phyloP scores from a whole-genome alignment of 1,140 invertebrate species.

The Tribolium castaneum region DNA sequence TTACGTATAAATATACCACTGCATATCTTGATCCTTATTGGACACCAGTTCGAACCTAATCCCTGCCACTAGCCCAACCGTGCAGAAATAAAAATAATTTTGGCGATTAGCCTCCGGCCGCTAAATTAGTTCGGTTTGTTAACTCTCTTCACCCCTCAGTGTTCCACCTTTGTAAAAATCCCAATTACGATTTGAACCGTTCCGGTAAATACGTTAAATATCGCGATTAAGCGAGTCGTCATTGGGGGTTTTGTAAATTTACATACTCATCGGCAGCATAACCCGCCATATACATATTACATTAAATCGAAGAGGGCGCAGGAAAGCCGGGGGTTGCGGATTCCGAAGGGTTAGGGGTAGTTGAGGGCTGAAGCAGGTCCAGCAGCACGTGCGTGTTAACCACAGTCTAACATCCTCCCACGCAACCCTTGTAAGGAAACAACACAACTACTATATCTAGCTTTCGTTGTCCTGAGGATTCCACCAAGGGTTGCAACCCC shows the following conservation, averaged over 20 bases:
- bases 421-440: constrained; percentile 61
- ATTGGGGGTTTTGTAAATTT: constrained; percentile 35
- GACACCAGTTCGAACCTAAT: too few species aligned
- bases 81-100: constrained; percentile 23
- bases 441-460: constrained; percentile 60
- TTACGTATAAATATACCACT: too few species aligned
- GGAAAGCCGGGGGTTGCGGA: constrained; percentile 37
- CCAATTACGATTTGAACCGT: not conserved
- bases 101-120: constrained; percentile 7
- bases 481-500: constrained; percentile 44
- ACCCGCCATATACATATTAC: constrained; percentile 52
- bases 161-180: not conserved
- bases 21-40: too few species aligned
- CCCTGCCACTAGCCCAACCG: not conserved
- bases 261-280: constrained; percentile 23
- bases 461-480: constrained; percentile 50
- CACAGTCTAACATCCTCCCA: constrained; percentile 59
- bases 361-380: constrained; percentile 50
- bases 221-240: constrained; percentile 25
- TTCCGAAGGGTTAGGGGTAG: constrained; percentile 40
- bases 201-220: constrained; percentile 9
- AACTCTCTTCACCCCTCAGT: not conserved
- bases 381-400: constrained; percentile 61
- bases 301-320: constrained; percentile 51
- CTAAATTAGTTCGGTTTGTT: not conserved